Evolutionary conservation across 2,113 vertebrate species (phyloP), one percentile per base, ranked within the genome.

Genomic region (Oenanthe oenanthe): DNA sequence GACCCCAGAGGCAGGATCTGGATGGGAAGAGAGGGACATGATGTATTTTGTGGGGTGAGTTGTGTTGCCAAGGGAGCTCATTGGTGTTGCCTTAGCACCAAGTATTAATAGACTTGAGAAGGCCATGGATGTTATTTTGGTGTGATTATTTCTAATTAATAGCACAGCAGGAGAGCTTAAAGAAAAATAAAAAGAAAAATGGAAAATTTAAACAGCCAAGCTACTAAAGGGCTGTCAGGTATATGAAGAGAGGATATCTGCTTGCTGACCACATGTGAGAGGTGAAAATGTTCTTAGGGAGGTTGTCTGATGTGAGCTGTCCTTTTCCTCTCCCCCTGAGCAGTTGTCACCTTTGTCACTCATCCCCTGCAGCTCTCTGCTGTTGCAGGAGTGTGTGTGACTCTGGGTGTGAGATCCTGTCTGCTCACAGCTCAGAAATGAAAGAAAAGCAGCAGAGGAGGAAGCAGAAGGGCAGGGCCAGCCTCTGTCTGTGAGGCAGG

Each of bases 41-140:
- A 32, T 92, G 73, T 61, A 15, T 94, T 68, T 13, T 36, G 58
- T 50, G 85, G 90, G 88, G 67, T 62, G 47, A 42, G 21, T 0
- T 77, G 79, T 92, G 96, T 96, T 97, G 95, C 94, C 79, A 94
- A 19, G 91, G 91, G 47, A 95, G 92, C 94, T 95, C 63, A 1
- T 5, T 58, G 56, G 82, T 86, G 94, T 88, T 97, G 94, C 95
- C 91, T 93, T 97, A 94, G 92, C 94, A 96, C 82, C 72, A 58
- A 56, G 60, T 94, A 95, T 97, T 96, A 96, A 95, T 95, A 97
- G 95, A 80, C 60, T 25, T 2, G 68, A 83, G 88, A 84, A 88
- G 47, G 82, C 92, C 85, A 88, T 0, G 7, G 78, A 34, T 79
- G 82, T 80, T 92, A 62, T 80, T 92, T 92, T 88, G 68, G 16